A percentile compares a stretch with the other conserved stretches of the same genome.
Conservation (phyloP, 2,113 vertebrate genomes). For the Indri indri region DNA sequence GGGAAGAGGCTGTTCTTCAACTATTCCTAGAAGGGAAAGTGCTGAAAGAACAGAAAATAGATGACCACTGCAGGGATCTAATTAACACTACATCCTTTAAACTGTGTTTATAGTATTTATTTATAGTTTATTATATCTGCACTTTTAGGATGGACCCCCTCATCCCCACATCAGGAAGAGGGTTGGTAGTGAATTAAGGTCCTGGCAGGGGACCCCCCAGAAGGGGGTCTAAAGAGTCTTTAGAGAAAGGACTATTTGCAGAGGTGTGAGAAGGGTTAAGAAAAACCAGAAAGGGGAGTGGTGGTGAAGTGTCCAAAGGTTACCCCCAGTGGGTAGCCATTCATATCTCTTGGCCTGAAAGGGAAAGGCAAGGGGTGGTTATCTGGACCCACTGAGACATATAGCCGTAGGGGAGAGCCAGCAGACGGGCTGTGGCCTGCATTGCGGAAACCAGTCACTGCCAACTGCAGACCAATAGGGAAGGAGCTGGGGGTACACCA, state of each 20-base stretch:
- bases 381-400: background rate
- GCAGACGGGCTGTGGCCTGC: background rate
- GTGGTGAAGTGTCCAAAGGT: background rate
- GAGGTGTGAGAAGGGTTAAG: background rate
- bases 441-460: background rate
- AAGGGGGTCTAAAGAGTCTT: background rate
- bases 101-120: background rate
- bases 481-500: background rate
- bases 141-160: background rate
- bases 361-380: background rate
- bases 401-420: background rate
- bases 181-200: background rate
- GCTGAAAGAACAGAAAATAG: background rate
- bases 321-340: background rate
- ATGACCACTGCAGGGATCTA: background rate
- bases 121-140: background rate
- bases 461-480: background rate
- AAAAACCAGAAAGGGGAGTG: background rate
- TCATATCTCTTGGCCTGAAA: background rate
- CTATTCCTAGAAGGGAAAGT: background rate
- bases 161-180: background rate
- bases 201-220: background rate
- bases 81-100: background rate
- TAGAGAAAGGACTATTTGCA: background rate
- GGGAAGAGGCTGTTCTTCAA: background rate